These are phyloP conservation scores for Antennarius maculatus DNA, from an alignment of 2,797 vertebrate genomes.

Conservation along the genomic window DNA sequence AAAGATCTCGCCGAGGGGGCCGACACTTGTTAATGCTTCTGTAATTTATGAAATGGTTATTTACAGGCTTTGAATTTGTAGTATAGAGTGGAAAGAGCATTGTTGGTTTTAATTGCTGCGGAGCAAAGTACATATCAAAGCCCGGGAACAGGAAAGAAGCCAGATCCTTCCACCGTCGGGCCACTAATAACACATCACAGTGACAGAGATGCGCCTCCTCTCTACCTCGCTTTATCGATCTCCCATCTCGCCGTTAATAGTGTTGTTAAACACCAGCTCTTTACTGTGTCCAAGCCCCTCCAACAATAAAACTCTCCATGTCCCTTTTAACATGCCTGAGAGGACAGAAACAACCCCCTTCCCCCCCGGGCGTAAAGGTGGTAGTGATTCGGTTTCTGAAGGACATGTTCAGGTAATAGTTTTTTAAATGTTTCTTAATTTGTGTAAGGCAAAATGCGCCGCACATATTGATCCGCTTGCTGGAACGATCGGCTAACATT, in stretches of 20 bases:
- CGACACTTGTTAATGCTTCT: conserved; percentile 56
- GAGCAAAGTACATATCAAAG: conserved; percentile 73
- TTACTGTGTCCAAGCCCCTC: conserved; percentile 87
- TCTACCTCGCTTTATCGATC: conserved; percentile 87
- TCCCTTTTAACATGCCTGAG: conserved; percentile 60
- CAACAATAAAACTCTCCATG: conserved; percentile 85
- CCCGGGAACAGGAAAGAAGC: conserved; percentile 73
- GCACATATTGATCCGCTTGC: not conserved
- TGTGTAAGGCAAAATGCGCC: conserved; percentile 8
- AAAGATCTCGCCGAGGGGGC: conserved; percentile 40
- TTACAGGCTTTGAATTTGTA: conserved; percentile 59
- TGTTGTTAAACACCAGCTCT: conserved; percentile 88
- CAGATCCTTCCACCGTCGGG: conserved; percentile 78
- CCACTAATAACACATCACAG: conserved; percentile 84
- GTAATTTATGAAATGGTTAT: conserved; percentile 70
- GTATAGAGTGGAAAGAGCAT: conserved; percentile 42
- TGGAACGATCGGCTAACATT: not conserved
- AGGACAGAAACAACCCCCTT: conserved; percentile 38
- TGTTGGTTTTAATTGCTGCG: conserved; percentile 75
- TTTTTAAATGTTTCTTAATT: conserved; percentile 23
- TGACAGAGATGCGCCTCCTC: conserved; percentile 83
- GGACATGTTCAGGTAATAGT: conserved; percentile 5
- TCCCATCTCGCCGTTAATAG: conserved; percentile 87
- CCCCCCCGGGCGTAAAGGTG: conserved; percentile 22
- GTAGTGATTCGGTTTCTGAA: no score